A percentile compares a stretch with the other conserved stretches of the same genome.
Conservation (phyloP, 2,888 invertebrate genomes). For the Drosophila peninsularis region DNA sequence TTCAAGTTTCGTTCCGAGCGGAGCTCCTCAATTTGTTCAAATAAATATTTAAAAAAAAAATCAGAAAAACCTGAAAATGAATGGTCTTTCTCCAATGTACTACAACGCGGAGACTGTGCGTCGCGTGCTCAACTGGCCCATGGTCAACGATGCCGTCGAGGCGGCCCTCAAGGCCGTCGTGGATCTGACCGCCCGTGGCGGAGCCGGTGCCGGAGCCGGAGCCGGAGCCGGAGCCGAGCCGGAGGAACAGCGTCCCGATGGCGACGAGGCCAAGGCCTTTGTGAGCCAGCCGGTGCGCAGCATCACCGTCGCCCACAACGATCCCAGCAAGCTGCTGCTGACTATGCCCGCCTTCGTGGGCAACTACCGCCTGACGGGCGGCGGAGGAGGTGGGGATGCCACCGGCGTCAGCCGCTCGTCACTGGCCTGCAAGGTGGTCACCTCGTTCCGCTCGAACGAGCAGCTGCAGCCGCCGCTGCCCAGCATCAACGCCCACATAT, state of each 20-base stretch:
- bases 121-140: constrained; percentile 83
- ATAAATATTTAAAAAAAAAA: too few relatives aligned
- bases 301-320: constrained; percentile 67
- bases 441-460: constrained; percentile 83
- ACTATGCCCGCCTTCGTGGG: constrained; percentile 85
- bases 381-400: constrained; percentile 61
- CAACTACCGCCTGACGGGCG: constrained; percentile 71
- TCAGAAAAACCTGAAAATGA: constrained; percentile 6
- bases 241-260: neutral
- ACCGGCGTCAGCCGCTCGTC: constrained; percentile 55
- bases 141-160: constrained; percentile 83
- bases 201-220: too few relatives aligned
- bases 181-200: neutral
- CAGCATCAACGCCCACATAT: constrained; percentile 85
- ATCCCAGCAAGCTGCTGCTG: constrained; percentile 77
- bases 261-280: constrained; percentile 22
- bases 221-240: neutral
- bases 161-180: constrained; percentile 82
- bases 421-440: constrained; percentile 86
- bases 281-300: constrained; percentile 82
- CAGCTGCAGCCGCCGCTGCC: constrained; percentile 81
- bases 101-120: constrained; percentile 83
- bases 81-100: constrained; percentile 48
- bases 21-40: neutral
- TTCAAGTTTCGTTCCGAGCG: neutral